Percentiles rank a stretch among this genome's conserved stretches.
Evolutionary conservation across 35 echinoderm and acorn worm genomes (phyloP).

Genomic region (Apostichopus japonicus): DNA sequence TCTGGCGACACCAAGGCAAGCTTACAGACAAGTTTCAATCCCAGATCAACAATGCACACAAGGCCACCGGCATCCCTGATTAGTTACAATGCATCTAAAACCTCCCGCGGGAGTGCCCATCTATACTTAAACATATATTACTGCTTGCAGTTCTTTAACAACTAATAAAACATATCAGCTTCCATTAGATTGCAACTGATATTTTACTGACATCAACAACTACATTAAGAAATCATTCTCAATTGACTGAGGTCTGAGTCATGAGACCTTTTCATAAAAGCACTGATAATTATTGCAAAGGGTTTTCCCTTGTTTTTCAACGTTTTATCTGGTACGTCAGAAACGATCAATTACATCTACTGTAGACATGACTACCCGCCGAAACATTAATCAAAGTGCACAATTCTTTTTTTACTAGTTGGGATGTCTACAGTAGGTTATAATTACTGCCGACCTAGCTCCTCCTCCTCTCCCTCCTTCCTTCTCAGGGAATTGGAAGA

Average conservation of each 20-base stretch:
- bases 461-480: too few relatives aligned
- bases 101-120: constrained; percentile 8
- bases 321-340: too few relatives aligned
- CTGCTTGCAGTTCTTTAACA: constrained; percentile 27
- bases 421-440: too few relatives aligned
- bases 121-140: constrained; percentile 40
- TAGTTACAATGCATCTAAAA: constrained; percentile 49
- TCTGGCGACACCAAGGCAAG: constrained; percentile 19
- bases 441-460: too few relatives aligned
- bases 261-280: background rate
- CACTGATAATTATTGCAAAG: too few relatives aligned
- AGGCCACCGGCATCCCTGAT: constrained; percentile 16
- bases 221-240: constrained; percentile 50
- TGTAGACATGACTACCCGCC: too few relatives aligned
- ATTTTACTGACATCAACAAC: constrained; percentile 13
- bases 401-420: too few relatives aligned
- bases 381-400: too few relatives aligned
- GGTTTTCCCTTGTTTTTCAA: too few relatives aligned
- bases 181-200: constrained; percentile 26
- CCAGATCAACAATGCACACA: constrained; percentile 33
- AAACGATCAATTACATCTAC: too few relatives aligned
- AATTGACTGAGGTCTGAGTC: constrained; percentile 2
- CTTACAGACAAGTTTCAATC: constrained; percentile 40
- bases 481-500: too few relatives aligned
- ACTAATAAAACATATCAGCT: constrained; percentile 45